Conservation (phyloP, 2,888 invertebrate genomes). For the Tethea ocularis region DNA sequence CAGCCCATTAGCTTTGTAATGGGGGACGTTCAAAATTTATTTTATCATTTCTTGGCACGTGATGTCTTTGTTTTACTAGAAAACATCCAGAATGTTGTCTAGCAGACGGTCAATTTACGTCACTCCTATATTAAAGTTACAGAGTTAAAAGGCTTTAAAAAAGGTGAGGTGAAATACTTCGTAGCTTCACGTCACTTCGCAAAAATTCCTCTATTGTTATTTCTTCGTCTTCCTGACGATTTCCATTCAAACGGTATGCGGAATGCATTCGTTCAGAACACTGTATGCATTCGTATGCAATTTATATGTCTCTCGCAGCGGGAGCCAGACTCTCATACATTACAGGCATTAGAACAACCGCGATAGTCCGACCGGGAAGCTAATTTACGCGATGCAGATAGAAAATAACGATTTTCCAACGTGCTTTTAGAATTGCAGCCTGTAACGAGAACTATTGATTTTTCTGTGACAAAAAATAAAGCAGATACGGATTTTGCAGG, state of each 20-base stretch:
- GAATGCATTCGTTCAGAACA: constrained; percentile 13
- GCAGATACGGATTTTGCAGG: not conserved
- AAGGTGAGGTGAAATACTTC: constrained; percentile 20
- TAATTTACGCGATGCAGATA: constrained; percentile 25
- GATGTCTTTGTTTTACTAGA: constrained; percentile 72
- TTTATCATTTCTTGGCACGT: constrained; percentile 82
- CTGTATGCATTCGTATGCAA: constrained; percentile 45
- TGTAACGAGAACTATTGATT: constrained; percentile 6
- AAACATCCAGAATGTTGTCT: constrained; percentile 36
- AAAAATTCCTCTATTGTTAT: constrained; percentile 27
- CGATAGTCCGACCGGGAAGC: constrained; percentile 27
- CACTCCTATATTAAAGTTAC: constrained; percentile 33
- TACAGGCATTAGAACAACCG: constrained; percentile 50
- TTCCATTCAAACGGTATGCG: constrained; percentile 39
- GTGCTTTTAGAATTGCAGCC: not conserved
- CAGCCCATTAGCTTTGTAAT: constrained; percentile 82
- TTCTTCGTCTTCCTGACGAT: constrained; percentile 34
- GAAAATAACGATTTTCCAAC: constrained; percentile 9
- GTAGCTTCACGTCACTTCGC: constrained; percentile 16
- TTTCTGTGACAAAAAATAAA: constrained; percentile 1
- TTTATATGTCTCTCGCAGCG: constrained; percentile 73
- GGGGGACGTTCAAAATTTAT: constrained; percentile 81
- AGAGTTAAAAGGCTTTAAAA: not conserved
- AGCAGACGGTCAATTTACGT: constrained; percentile 45
- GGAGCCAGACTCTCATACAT: constrained; percentile 48